Evolutionary conservation across 2,113 vertebrate genomes (phyloP), one percentile per base, ranked within the genome.

Genomic region (Monopterus albus): DNA sequence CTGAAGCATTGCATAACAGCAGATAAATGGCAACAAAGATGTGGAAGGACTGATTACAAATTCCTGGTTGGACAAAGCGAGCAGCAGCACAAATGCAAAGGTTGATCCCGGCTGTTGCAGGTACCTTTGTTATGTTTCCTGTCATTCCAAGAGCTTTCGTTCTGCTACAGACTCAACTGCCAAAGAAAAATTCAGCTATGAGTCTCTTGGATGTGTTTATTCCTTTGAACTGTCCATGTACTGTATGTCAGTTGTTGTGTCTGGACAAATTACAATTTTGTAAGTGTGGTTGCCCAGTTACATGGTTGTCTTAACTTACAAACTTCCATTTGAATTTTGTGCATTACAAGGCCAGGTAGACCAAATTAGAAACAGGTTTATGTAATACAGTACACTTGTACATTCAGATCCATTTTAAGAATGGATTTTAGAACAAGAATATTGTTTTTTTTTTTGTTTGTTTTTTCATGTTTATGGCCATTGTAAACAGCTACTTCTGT

Each of bases 41-140:
- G 53, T 79, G 82, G 83, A 88, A 74, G 57, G 81, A 80, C 62
- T 78, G 72, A 75, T 57, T 81, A n/a, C n/a, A n/a, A n/a, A 60
- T 64, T n/a, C 52, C 25, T 43, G 40, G 35, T 57, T 50, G 50
- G 61, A 55, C 31, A 72, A 60, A 72, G 51, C 7, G 49, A 73
- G 63, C 53, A 52, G 40, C 55, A 71, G 58, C 53, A 71, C 67
- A 55, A 58, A 75, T 46, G 7, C 58, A 72, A 67, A 79, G 59
- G 57, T n/a, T 60, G 62, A 84, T 72, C 61, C 81, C 70, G 68
- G 51, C 56, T 45, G 60, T 53, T 13, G 43, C 61, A 35, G 40
- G 38, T 82, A 35, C 60, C 25, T 61, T 72, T 66, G 28, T 60
- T 49, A 45, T 68, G 71, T 66, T 71, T 76, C 72, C 45, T 74